Percentiles rank a stretch among this genome's conserved stretches.
Evolutionary conservation across 2,888 invertebrate species (phyloP).

Genomic region (Cabera pusaria): DNA sequence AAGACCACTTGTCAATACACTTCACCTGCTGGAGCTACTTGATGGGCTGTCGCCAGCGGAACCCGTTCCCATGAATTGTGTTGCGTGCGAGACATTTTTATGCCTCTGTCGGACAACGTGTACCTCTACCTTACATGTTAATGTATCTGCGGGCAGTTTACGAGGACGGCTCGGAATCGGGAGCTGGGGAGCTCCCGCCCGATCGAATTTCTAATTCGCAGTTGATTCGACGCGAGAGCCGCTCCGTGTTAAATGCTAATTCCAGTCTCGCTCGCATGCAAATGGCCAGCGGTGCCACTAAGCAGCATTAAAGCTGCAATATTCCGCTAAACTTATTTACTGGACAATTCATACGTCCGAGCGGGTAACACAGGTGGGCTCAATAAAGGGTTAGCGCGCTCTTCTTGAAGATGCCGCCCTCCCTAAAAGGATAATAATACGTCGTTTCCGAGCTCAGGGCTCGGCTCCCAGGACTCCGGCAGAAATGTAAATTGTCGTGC

Average conservation of each 20-base stretch:
- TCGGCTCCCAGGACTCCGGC: slow-evolving; percentile 63
- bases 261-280: slow-evolving; percentile 66
- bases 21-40: slow-evolving; percentile 71
- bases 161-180: slow-evolving; percentile 45
- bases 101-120: slow-evolving; percentile 66
- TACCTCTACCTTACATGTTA: slow-evolving; percentile 64
- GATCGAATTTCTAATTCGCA: slow-evolving; percentile 57
- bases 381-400: slow-evolving; percentile 75
- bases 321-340: slow-evolving; percentile 80
- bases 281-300: slow-evolving; percentile 68
- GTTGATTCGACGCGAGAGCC: slow-evolving; percentile 49
- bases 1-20: slow-evolving; percentile 83
- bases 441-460: slow-evolving; percentile 69
- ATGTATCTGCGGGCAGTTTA: slow-evolving; percentile 56
- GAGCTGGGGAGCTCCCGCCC: slow-evolving; percentile 31
- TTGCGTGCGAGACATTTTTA: slow-evolving; percentile 72
- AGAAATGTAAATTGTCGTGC: slow-evolving; percentile 78
- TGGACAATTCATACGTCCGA: slow-evolving; percentile 81
- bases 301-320: slow-evolving; percentile 72
- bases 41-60: slow-evolving; percentile 68
- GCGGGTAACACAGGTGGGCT: slow-evolving; percentile 78
- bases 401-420: slow-evolving; percentile 72
- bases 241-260: slow-evolving; percentile 71
- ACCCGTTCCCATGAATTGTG: slow-evolving; percentile 78
- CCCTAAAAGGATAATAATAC: slow-evolving; percentile 84